Conservation (phyloP, 2,888 invertebrate species). For the Glyphotaelius pellucidus region DNA sequence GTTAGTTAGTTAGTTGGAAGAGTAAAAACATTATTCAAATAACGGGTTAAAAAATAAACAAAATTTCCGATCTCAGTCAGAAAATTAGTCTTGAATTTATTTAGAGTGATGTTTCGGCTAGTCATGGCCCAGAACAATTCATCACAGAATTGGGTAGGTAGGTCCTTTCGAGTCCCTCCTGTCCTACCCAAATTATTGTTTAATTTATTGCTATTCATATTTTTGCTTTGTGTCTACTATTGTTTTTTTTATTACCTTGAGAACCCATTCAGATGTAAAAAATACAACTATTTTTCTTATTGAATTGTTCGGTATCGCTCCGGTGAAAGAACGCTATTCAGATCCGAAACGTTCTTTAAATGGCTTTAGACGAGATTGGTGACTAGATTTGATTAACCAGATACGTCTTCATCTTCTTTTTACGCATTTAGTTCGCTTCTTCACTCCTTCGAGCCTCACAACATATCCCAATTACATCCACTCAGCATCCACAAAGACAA, state of each 20-base stretch:
- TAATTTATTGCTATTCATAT: neutral
- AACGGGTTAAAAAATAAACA: neutral
- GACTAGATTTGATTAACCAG: too few relatives aligned
- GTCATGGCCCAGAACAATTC: constrained; percentile 23
- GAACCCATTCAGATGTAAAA: neutral
- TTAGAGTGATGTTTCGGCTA: constrained; percentile 17
- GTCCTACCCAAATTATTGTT: neutral
- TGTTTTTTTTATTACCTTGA: neutral
- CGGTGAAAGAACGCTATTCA: too few relatives aligned
- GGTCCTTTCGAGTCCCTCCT: neutral
- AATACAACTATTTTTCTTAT: too few relatives aligned
- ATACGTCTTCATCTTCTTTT: neutral
- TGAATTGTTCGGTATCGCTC: too few relatives aligned
- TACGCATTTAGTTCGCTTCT: neutral
- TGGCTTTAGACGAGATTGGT: too few relatives aligned
- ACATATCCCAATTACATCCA: neutral
- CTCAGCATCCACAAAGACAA: too few relatives aligned
- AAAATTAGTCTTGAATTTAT: constrained; percentile 20
- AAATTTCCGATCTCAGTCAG: neutral
- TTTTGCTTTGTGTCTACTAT: neutral
- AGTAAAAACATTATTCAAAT: too few relatives aligned
- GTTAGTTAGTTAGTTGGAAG: too few relatives aligned
- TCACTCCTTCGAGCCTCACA: neutral
- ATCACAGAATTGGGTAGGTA: neutral
- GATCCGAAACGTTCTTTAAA: too few relatives aligned